Percentiles rank a stretch among this genome's conserved stretches.
phyloP scores from a whole-genome alignment of 2,797 vertebrate genomes.

The Ctenopoma kingsleyae region DNA sequence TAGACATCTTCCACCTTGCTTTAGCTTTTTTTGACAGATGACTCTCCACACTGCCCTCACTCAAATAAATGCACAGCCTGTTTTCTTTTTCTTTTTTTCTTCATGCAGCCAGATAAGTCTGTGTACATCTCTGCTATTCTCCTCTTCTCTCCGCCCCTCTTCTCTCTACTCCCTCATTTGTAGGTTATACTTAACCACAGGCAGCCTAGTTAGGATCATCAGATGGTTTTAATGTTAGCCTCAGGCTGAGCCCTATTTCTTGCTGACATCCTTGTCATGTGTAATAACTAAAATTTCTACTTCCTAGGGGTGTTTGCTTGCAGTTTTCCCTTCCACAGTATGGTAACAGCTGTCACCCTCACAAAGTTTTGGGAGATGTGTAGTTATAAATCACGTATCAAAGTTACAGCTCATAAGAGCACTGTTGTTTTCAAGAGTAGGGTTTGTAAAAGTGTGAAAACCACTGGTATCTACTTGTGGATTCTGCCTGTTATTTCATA shows the following conservation, averaged over 20 bases:
- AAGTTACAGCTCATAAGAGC: conserved; percentile 39
- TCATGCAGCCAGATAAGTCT: conserved; percentile 39
- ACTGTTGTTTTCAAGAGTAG: conserved; percentile 36
- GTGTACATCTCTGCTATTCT: conserved; percentile 28
- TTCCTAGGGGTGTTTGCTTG: neutral
- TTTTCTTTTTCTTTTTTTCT: conserved; percentile 22
- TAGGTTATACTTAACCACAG: conserved; percentile 51
- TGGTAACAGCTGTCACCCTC: conserved; percentile 49
- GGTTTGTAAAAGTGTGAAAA: conserved; percentile 36
- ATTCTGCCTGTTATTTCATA: conserved; percentile 50
- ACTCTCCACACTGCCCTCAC: conserved; percentile 6
- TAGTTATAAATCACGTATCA: conserved; percentile 48
- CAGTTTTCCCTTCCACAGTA: conserved; percentile 35
- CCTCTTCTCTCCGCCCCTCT: neutral
- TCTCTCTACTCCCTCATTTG: conserved; percentile 21
- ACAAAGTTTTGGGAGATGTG: conserved; percentile 37
- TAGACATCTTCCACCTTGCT: conserved; percentile 5
- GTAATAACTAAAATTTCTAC: conserved; percentile 29
- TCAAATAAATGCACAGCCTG: conserved; percentile 23
- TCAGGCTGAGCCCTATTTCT: conserved; percentile 17
- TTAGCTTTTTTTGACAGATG: conserved; percentile 11
- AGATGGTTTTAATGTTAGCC: conserved; percentile 30
- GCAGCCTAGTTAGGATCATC: conserved; percentile 32
- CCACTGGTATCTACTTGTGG: conserved; percentile 52
- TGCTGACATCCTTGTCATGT: conserved; percentile 16